phyloP scores from a whole-genome alignment of 2,113 vertebrate species.

The Pluvianellus socialis region DNA sequence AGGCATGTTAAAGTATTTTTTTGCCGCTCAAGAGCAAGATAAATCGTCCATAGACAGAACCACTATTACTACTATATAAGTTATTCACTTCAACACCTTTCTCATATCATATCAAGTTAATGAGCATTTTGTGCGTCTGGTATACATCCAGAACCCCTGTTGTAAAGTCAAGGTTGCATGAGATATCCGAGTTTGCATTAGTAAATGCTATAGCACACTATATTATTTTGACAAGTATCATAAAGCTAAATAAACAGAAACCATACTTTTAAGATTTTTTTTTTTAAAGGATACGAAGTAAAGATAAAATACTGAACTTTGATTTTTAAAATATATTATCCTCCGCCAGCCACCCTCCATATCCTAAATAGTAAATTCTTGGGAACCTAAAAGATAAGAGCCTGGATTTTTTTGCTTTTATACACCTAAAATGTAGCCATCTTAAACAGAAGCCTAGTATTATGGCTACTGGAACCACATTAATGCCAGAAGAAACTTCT shows the following conservation, averaged over 20 bases:
- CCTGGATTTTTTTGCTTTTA: background rate
- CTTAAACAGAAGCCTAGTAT: background rate
- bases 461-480: background rate
- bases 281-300: background rate
- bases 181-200: slow-evolving; percentile 6
- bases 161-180: background rate
- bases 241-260: background rate
- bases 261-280: background rate
- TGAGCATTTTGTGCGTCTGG: slow-evolving; percentile 46
- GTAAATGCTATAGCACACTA: background rate
- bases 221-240: slow-evolving; percentile 7
- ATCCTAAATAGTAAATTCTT: background rate
- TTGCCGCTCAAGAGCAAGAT: background rate
- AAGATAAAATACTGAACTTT: background rate
- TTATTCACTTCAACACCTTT: slow-evolving; percentile 61
- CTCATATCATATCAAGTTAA: slow-evolving; percentile 51
- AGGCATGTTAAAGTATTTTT: background rate
- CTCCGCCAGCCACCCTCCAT: background rate
- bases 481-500: background rate
- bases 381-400: background rate
- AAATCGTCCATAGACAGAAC: slow-evolving; percentile 2
- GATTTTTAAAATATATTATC: background rate
- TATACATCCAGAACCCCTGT: slow-evolving; percentile 29
- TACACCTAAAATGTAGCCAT: background rate
- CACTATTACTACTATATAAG: slow-evolving; percentile 10